Evolutionary conservation across 2,888 invertebrate species (phyloP).

Genomic region (Scaeva pyrastri): DNA sequence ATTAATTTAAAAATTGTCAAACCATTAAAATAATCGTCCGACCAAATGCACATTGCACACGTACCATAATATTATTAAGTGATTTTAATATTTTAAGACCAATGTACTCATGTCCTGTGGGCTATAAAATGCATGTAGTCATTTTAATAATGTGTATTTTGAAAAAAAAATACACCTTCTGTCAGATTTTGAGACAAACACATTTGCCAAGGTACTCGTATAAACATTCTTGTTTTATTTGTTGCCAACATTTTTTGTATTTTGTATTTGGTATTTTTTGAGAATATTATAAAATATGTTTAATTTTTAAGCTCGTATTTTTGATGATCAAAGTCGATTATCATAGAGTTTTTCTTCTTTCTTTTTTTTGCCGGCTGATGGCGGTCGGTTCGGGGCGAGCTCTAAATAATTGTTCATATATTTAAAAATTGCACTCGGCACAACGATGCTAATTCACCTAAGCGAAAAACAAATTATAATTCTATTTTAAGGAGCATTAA

Average conservation of each 20-base stretch:
- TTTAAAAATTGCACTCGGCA: constrained; percentile 76
- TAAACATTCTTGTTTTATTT: constrained; percentile 12
- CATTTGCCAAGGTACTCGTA: constrained; percentile 28
- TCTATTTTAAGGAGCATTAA: constrained; percentile 75
- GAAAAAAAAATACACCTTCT: not conserved
- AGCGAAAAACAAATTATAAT: constrained; percentile 65
- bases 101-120: constrained; percentile 47
- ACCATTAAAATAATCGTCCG: constrained; percentile 43
- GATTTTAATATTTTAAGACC: constrained; percentile 36
- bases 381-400: constrained; percentile 14
- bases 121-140: constrained; percentile 65
- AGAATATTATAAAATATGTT: constrained; percentile 29
- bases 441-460: constrained; percentile 71
- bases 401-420: constrained; percentile 66
- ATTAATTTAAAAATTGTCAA: constrained; percentile 46
- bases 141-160: not conserved
- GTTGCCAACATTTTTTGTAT: constrained; percentile 55
- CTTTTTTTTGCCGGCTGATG: constrained; percentile 30
- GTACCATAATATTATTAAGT: constrained; percentile 40
- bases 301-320: constrained; percentile 37
- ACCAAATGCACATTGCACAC: constrained; percentile 34
- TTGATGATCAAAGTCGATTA: constrained; percentile 61
- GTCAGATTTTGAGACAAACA: constrained; percentile 50
- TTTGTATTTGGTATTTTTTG: constrained; percentile 56
- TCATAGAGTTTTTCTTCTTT: constrained; percentile 22